These are phyloP conservation scores for Cephalotes varians DNA, from an alignment of 2,888 invertebrate species.

Conservation along the genomic window DNA sequence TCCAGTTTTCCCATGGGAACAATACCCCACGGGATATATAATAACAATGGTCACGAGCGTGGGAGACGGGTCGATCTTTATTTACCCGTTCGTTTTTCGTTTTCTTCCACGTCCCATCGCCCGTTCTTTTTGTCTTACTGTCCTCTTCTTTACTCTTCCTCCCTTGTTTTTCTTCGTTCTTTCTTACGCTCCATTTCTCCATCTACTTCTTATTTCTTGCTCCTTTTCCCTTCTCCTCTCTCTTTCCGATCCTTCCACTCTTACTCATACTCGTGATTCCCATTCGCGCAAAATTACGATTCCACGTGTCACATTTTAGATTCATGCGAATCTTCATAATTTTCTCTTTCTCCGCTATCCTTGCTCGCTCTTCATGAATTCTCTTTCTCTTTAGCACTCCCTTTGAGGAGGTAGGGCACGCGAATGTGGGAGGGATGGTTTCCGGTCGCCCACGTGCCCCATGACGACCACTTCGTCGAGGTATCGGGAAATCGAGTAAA, in stretches of 20 bases:
- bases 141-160: constrained; percentile 28
- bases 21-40: constrained; percentile 81
- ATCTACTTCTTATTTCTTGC: constrained; percentile 19
- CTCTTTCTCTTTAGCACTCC: constrained; percentile 29
- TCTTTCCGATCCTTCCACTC: background rate
- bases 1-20: constrained; percentile 83
- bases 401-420: constrained; percentile 46
- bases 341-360: background rate
- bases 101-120: constrained; percentile 53
- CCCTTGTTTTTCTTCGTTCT: constrained; percentile 40
- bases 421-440: constrained; percentile 86
- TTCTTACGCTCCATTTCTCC: constrained; percentile 44
- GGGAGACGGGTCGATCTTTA: constrained; percentile 81
- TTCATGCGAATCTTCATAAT: constrained; percentile 19
- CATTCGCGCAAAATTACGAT: constrained; percentile 69
- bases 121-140: constrained; percentile 41
- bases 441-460: constrained; percentile 84
- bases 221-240: background rate
- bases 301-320: constrained; percentile 41
- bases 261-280: constrained; percentile 38
- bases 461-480: constrained; percentile 78
- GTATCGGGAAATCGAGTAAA: constrained; percentile 75
- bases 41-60: constrained; percentile 81
- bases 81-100: constrained; percentile 76
- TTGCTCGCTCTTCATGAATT: constrained; percentile 21